Base-by-base conservation (phyloP, 2,888 invertebrate genomes). In the Trisateles emortualis region DNA sequence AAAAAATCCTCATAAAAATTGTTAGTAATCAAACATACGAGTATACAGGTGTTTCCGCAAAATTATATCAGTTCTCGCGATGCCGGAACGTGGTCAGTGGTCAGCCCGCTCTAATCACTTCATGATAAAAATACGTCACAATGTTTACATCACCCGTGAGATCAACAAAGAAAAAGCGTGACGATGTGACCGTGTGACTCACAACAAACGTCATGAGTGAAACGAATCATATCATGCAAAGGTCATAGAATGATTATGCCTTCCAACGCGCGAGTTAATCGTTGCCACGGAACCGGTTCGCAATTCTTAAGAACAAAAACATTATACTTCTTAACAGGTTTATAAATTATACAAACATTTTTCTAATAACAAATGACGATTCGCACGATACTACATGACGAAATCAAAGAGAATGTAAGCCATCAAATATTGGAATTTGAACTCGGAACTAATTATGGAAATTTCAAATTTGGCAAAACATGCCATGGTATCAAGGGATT, bases 161-260 rank as follows among this genome's bases (percentile, higher is more conserved):
- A 33, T 43, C 43, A 43, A 14, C 32, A 14, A 14, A 33, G 33
- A 33, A 33, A 33, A 6, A 14, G 13, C 14, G 33, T 33, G 26
- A 26, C 26, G 26, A 5, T 19, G 19, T 3, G 26, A 6, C 26
- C 26, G 26, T 26, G 26, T 26, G 33, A 33, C 14, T 33, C 33
- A 33, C 32, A 29, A 29, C 13, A 9, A 33, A 36, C 42, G 36
- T 47, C 52, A 47, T 29, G 8, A 47, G 36, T 42, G 36, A 46
- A 52, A 50, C 50, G 24, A 16, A 36, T 13, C 35, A 29, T 49
- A 42, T 14, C 43, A 50, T 29, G 24, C 33, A 39, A 40, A 51
- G 51, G 51, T 51, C 51, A 39, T 36, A 39, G 13, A 43, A 11
- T 38, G 14, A 43, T 33, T 33, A 13, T 32, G 4, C 5, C 11